A percentile compares a stretch with the other conserved stretches of the same genome.
These are phyloP conservation scores for Gallinago media DNA, from an alignment of 2,113 vertebrate species.

Conservation along the genomic window DNA sequence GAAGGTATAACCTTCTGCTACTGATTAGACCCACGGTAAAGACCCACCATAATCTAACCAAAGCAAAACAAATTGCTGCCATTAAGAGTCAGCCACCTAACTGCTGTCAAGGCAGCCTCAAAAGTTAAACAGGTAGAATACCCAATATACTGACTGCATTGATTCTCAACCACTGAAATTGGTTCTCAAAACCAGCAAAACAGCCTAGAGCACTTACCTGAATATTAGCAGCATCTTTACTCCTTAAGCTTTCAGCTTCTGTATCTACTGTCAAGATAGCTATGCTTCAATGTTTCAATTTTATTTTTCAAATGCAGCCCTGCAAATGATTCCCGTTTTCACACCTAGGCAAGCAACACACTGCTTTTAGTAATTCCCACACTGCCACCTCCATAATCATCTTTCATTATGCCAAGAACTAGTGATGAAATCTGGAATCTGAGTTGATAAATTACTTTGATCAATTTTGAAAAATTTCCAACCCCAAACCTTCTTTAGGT, in stretches of 20 bases:
- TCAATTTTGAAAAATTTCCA: background rate
- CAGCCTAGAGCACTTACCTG: background rate
- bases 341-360: background rate
- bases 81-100: background rate
- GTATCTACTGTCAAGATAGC: background rate
- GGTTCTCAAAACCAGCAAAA: background rate
- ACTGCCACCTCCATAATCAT: background rate
- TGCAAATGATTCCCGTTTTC: background rate
- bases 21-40: background rate
- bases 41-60: background rate
- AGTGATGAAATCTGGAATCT: background rate
- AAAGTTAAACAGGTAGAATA: background rate
- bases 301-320: background rate
- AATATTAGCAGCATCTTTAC: background rate
- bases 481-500: background rate
- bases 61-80: background rate
- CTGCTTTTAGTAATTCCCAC: background rate
- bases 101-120: background rate
- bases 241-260: background rate
- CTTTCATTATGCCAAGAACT: background rate
- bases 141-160: background rate
- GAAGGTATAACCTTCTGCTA: background rate
- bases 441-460: background rate
- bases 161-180: background rate
- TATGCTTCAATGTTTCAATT: background rate